These are phyloP conservation scores for Osedax fenrisi DNA, from an alignment of 2,888 invertebrate species.

Conservation along the genomic window DNA sequence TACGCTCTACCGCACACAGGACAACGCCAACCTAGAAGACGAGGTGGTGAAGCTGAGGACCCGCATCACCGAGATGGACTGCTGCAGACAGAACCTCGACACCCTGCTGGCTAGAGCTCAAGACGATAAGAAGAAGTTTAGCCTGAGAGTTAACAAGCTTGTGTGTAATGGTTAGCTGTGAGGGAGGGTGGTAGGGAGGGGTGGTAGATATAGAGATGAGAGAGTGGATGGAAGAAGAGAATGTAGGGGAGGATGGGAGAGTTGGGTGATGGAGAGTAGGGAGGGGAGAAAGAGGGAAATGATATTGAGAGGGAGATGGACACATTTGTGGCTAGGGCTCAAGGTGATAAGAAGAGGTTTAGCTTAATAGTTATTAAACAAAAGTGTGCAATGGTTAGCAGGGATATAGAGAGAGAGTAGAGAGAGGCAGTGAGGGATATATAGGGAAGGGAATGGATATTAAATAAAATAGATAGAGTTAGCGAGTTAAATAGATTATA, in stretches of 20 bases:
- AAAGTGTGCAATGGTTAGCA: no score
- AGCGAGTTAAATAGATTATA: no score
- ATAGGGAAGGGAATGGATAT: no score
- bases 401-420: background rate
- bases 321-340: constrained; percentile 44
- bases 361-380: constrained; percentile 45
- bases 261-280: no score
- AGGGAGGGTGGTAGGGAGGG: background rate
- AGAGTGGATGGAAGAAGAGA: background rate
- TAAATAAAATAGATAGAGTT: no score
- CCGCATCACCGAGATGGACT: constrained; percentile 36
- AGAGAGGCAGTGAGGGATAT: background rate
- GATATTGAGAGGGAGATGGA: no score
- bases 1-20: no score
- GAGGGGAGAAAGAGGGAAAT: no score
- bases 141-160: constrained; percentile 43
- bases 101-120: constrained; percentile 45
- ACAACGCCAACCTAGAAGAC: constrained; percentile 38
- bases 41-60: constrained; percentile 40
- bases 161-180: background rate
- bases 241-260: no score
- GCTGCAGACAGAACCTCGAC: constrained; percentile 41
- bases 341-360: constrained; percentile 47
- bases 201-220: background rate
- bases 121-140: constrained; percentile 47